Percentiles rank a stretch among this genome's conserved stretches.
phyloP scores from a whole-genome alignment of 23 tunicate species.

The Corella eumyota region DNA sequence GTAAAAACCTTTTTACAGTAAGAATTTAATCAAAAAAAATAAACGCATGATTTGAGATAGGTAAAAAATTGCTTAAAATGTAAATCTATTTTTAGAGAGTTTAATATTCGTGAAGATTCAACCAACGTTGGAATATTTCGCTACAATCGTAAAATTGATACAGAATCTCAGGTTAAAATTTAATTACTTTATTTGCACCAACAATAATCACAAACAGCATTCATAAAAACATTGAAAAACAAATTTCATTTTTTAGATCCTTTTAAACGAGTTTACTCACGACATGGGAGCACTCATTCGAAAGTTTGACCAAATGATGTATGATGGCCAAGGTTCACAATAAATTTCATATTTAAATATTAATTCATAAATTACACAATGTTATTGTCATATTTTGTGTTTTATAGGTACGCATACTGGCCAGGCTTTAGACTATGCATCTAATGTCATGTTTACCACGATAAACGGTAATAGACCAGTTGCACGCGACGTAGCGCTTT shows the following conservation, averaged over 20 bases:
- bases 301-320: slow-evolving; percentile 1
- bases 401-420: slow-evolving; percentile 9
- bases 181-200: too few relatives aligned
- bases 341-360: too few relatives aligned
- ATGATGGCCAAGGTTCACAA: slow-evolving; percentile 1
- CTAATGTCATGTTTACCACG: not conserved
- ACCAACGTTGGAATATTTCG: not conserved
- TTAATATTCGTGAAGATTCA: not conserved
- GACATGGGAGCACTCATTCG: not conserved
- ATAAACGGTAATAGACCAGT: slow-evolving; percentile 1
- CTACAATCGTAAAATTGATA: slow-evolving; percentile 1
- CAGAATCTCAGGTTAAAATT: slow-evolving; percentile 5
- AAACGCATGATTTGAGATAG: too few relatives aligned
- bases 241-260: not conserved
- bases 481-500: slow-evolving; percentile 5
- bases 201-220: too few relatives aligned
- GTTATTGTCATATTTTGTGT: too few relatives aligned
- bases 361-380: too few relatives aligned
- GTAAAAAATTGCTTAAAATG: too few relatives aligned
- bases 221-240: too few relatives aligned
- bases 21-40: too few relatives aligned
- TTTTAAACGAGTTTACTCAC: not conserved
- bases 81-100: slow-evolving; percentile 1
- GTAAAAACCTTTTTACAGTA: not conserved
- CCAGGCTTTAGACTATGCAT: slow-evolving; percentile 1